Evolutionary conservation across 2,113 vertebrate genomes (phyloP).

Genomic region (Gracilinanus agilis): DNA sequence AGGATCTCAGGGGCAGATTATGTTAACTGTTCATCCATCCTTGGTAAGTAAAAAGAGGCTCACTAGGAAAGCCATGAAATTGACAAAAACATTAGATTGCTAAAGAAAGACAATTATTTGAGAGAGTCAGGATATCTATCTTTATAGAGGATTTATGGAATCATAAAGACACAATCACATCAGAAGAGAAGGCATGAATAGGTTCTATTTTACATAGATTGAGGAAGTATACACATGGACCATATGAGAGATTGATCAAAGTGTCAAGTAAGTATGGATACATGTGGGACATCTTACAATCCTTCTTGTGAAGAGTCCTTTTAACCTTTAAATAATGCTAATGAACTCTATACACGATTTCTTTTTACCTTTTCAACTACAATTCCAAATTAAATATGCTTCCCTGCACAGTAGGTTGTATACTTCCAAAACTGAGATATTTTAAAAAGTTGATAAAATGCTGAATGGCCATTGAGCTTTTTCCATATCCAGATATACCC

Average conservation of each 20-base stretch:
- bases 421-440: neutral
- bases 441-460: neutral
- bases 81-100: too few relatives aligned
- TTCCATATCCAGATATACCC: neutral
- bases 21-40: neutral
- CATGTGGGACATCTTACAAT: neutral
- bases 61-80: neutral
- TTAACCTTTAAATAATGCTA: neutral
- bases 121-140: neutral
- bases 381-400: neutral
- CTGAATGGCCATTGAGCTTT: neutral
- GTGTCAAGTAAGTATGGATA: neutral
- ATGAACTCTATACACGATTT: neutral
- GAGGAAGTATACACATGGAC: neutral
- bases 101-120: too few relatives aligned
- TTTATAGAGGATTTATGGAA: neutral
- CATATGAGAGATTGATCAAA: neutral
- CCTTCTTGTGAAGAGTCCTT: neutral
- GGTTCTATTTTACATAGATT: neutral
- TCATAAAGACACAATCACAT: neutral
- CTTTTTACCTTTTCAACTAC: neutral
- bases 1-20: neutral
- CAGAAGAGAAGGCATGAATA: neutral
- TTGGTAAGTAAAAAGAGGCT: neutral
- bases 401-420: neutral